Evolutionary conservation across 2,888 invertebrate genomes (phyloP).

Genomic region (Theodoxus fluviatilis): DNA sequence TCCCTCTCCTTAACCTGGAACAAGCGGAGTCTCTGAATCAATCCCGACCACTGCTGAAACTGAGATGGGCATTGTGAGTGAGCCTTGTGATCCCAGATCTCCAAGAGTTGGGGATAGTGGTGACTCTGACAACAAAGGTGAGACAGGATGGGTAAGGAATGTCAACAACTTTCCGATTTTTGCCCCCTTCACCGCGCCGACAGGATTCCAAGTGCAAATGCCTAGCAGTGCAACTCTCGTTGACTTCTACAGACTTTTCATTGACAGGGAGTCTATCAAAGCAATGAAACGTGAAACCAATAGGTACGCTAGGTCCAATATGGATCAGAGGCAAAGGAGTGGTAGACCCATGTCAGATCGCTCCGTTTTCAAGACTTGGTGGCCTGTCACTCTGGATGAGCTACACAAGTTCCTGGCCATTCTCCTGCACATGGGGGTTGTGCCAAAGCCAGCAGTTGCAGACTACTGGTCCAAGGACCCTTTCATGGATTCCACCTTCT

Average conservation of each 20-base stretch:
- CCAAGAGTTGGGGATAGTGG: too few relatives aligned
- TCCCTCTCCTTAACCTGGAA: too few relatives aligned
- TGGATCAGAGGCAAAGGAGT: too few relatives aligned
- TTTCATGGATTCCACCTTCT: neutral
- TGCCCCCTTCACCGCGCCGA: neutral
- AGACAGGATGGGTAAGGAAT: too few relatives aligned
- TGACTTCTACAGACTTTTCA: neutral
- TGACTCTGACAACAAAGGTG: too few relatives aligned
- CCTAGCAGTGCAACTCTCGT: neutral
- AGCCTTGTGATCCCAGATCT: too few relatives aligned
- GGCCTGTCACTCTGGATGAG: neutral
- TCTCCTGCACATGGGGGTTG: constrained; percentile 17
- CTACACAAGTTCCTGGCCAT: neutral
- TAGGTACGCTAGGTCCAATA: neutral
- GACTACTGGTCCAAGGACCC: constrained; percentile 22
- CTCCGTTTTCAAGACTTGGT: neutral
- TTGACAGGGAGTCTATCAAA: neutral
- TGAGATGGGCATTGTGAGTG: too few relatives aligned
- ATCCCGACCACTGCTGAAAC: too few relatives aligned
- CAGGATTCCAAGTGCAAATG: neutral
- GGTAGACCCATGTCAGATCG: neutral
- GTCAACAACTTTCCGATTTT: too few relatives aligned
- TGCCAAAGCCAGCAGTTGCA: neutral
- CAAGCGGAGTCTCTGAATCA: too few relatives aligned
- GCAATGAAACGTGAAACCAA: neutral